Conservation (phyloP, 2,888 invertebrate species). For the Melanostoma scalare region DNA sequence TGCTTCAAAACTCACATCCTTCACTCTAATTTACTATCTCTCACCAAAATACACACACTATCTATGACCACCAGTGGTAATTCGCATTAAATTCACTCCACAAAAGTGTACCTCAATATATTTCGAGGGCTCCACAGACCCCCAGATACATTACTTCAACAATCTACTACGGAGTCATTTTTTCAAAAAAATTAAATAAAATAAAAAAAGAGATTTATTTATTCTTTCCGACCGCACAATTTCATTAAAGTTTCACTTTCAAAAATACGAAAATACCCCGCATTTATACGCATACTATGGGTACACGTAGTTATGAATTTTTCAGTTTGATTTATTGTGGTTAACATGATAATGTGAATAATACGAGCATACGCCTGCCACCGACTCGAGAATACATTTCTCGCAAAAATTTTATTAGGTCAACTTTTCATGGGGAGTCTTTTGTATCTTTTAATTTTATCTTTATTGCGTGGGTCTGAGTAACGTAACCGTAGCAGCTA, state of each 20-base stretch:
- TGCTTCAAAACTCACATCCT: conserved; percentile 11
- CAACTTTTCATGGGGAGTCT: conserved; percentile 17
- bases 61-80: conserved; percentile 22
- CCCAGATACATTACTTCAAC: conserved; percentile 1
- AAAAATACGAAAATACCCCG: conserved; percentile 29
- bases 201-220: conserved; percentile 18
- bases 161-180: conserved; percentile 6
- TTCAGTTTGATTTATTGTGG: conserved; percentile 57
- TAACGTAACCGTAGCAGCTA: not conserved
- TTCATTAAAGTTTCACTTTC: conserved; percentile 45
- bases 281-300: not conserved
- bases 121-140: not conserved
- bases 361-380: not conserved
- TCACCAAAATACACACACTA: conserved; percentile 47
- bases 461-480: conserved; percentile 41
- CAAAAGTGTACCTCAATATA: conserved; percentile 28
- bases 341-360: conserved; percentile 39
- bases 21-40: conserved; percentile 31
- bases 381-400: not conserved
- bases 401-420: conserved; percentile 19
- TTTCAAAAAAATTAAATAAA: not conserved
- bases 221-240: conserved; percentile 33
- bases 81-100: conserved; percentile 30
- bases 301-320: conserved; percentile 37
- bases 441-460: conserved; percentile 56